Evolutionary conservation across 2,888 invertebrate genomes (phyloP).

Genomic region (Drosophila peninsularis): DNA sequence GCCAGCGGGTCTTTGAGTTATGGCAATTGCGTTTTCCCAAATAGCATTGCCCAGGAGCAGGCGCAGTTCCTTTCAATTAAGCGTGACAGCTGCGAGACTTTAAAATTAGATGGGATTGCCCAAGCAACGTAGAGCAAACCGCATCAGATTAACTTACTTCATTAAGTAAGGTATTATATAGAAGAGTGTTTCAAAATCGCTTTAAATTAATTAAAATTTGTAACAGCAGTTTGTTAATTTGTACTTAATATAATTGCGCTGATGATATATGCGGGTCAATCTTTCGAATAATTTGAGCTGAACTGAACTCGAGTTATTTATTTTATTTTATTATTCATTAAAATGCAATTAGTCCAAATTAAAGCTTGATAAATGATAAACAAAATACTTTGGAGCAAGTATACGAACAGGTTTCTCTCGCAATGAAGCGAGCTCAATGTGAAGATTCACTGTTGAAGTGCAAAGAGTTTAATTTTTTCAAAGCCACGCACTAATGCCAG

Average conservation of each 20-base stretch:
- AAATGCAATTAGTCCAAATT: background rate
- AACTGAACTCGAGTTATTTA: background rate
- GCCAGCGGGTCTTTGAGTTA: conserved; percentile 43
- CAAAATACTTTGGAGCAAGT: background rate
- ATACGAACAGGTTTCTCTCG: background rate
- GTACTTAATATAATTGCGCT: background rate
- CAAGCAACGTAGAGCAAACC: background rate
- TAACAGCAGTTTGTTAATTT: background rate
- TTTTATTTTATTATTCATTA: background rate
- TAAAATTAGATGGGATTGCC: background rate
- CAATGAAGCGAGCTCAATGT: background rate
- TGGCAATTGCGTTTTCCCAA: conserved; percentile 62
- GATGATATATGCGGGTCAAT: background rate
- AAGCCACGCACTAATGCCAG: background rate
- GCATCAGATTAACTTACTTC: background rate
- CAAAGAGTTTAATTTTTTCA: background rate
- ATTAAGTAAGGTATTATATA: background rate
- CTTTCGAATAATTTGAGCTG: too few species aligned
- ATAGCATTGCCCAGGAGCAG: conserved; percentile 47
- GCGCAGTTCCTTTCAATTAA: conserved; percentile 61
- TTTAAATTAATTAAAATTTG: background rate
- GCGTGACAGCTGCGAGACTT: conserved; percentile 41
- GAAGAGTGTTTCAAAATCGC: background rate
- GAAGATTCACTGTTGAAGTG: background rate
- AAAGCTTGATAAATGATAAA: background rate